Evolutionary conservation across 2,797 vertebrate species (phyloP).

Genomic region (Benthosema pterotum): DNA sequence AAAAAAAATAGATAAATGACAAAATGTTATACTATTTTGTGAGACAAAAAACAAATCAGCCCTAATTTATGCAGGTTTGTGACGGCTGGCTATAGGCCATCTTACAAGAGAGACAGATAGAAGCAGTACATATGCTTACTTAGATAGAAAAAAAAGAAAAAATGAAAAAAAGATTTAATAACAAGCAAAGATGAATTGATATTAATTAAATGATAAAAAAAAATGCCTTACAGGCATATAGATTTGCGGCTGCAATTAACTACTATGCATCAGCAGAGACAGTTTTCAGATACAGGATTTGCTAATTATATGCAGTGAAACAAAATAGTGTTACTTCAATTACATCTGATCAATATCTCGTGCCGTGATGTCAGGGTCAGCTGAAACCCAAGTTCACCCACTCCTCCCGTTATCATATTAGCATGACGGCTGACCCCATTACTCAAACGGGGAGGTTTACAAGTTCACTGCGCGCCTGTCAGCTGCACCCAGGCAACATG

Average conservation of each 20-base stretch:
- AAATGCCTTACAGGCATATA: constrained; percentile 36
- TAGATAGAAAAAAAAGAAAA: not conserved
- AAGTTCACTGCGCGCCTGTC: constrained; percentile 45
- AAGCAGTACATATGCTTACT: constrained; percentile 21
- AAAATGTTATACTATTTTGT: too few relatives aligned
- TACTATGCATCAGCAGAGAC: not conserved
- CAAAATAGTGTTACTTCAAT: constrained; percentile 63
- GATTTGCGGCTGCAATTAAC: constrained; percentile 33
- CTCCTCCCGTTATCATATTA: constrained; percentile 69
- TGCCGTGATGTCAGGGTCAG: constrained; percentile 67
- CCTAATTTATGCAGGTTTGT: too few relatives aligned
- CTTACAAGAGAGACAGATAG: not conserved
- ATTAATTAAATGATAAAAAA: constrained; percentile 30
- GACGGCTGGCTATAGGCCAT: too few relatives aligned
- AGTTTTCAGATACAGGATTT: constrained; percentile 59
- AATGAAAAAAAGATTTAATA: not conserved
- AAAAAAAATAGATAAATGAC: too few relatives aligned
- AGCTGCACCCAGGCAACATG: constrained; percentile 24
- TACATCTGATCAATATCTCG: constrained; percentile 68
- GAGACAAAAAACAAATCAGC: too few relatives aligned
- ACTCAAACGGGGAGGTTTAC: constrained; percentile 44
- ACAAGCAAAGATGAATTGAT: not conserved
- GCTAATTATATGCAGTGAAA: constrained; percentile 69
- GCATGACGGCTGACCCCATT: constrained; percentile 63
- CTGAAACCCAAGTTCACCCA: constrained; percentile 55